Conservation (phyloP, 2,113 vertebrate species). For the Trochalopteron elliotii region DNA sequence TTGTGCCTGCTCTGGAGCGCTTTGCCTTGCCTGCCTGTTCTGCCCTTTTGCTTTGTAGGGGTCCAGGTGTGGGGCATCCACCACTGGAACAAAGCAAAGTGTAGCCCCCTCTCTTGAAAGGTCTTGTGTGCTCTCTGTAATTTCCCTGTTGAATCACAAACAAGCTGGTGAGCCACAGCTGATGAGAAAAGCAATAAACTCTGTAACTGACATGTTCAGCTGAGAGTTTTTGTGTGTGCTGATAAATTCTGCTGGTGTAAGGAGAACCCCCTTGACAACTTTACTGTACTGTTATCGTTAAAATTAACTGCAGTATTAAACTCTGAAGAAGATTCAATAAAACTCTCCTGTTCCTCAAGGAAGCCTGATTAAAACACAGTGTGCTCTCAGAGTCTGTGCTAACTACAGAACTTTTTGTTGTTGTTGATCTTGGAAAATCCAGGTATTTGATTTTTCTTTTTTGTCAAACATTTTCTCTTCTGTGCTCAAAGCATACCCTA, state of each 20-base stretch:
- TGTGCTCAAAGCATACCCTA: neutral
- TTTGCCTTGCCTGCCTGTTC: neutral
- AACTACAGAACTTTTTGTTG: neutral
- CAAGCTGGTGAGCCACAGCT: neutral
- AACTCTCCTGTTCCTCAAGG: neutral
- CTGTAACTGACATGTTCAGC: neutral
- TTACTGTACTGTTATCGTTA: neutral
- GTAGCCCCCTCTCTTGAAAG: neutral
- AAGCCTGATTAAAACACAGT: neutral
- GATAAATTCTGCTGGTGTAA: conserved; percentile 1
- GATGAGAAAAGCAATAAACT: neutral
- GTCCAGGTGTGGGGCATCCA: neutral
- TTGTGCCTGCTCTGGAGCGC: neutral
- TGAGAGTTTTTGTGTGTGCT: neutral
- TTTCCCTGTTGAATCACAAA: neutral
- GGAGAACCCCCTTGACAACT: neutral
- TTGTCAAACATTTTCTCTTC: neutral
- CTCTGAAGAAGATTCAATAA: conserved; percentile 12
- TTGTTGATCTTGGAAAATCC: neutral
- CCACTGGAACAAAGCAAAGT: neutral
- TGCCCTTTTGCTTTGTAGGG: neutral
- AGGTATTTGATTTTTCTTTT: neutral
- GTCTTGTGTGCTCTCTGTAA: neutral
- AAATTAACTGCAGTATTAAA: conserved; percentile 41
- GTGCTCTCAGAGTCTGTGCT: neutral